Evolutionary conservation across 2,797 vertebrate species (phyloP), one percentile per base, ranked within the genome.

Genomic region (Chanos chanos): DNA sequence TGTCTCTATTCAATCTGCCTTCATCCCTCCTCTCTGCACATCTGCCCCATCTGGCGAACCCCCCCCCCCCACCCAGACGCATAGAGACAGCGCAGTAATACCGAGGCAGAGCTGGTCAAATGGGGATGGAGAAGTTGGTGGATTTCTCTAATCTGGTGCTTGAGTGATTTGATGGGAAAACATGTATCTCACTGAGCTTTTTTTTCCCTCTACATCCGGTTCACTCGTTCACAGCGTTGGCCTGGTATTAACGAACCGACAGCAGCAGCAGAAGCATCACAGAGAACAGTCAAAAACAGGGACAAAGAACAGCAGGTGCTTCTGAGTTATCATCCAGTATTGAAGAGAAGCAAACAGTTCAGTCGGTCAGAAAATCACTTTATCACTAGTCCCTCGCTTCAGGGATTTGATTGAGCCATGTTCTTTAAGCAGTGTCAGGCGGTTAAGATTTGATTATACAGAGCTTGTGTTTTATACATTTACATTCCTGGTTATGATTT

Each of bases 31-130:
- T 37, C 67, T 70, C 3, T 13, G 10, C 10, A 13, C 79, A 78
- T 77, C 72, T 82, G 79, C 19, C 55, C 25, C 60, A 59, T 41
- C 61, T 64, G 37, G 61, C 27, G 16, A 28, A 16, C 24, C 44
- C 40, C 16, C 12, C 10, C 18, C 31, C 48, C 41, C 40, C 9
- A 18, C 9, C 40, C 19, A n/a, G 10, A 40, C 18, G 4, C 37
- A 12, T 7, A 5, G 43, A 34, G 31, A 59, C 21, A n/a, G 39
- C 13, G 3, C 9, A 48, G 34, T 40, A 66, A 52, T 30, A 31
- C 56, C 30, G 49, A 47, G 49, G 33, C 30, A 44, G 21, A 33
- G 10, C n/a, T 13, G 30, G 25, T 30, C 30, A 47, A 30, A 31
- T n/a, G 53, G 28, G 15, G 27, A 50, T 43, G 33, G 34, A 12